Evolutionary conservation across 2,888 invertebrate genomes (phyloP), one percentile per base, ranked within the genome.

Genomic region (Drosophila fulvimacula): DNA sequence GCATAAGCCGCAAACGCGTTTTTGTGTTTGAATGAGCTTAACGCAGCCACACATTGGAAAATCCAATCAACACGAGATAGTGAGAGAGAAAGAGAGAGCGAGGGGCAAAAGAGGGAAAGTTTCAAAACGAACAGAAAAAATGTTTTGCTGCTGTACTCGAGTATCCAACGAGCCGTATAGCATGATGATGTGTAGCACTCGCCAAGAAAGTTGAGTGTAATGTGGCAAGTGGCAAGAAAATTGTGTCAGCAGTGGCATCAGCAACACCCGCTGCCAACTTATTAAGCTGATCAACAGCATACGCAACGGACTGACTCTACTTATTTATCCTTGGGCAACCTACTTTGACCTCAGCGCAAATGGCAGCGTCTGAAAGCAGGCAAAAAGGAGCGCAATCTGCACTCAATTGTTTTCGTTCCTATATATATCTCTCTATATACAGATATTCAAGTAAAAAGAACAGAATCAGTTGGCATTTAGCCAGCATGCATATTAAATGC

Each of bases 131-230:
- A 34, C n/a, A 75, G 69, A 79, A 72, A 83, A 81, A 60, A 87
- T 87, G 82, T 76, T 82, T 78, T 82, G 62, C 82, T 80, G 10
- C 46, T n/a, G 11, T 30, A 17, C 72, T 82, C 70, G 73, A 79
- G 79, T 76, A 73, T 63, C 67, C 85, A 84, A 82, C 81, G 68
- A 84, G 85, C 69, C 79, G 81, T 84, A 64, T 72, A 65, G 76
- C 65, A 79, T 81, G 77, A 74, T 75, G 78, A 73, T 73, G 78
- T 67, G 73, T 51, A 82, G 78, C 81, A 66, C 60, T 63, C 44
- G 61, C 60, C 60, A 68, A 36, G 71, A 76, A 67, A 73, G 65
- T 11, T 11, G n/a, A 38, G 27, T 42, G 53, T 60, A 56, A 49
- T 49, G 62, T 58, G 75, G 63, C 63, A 60, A 76, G 60, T 42